Percentiles rank a stretch among this genome's conserved stretches.
phyloP scores from a whole-genome alignment of 2,888 invertebrate genomes.

The Saturnia japonica region DNA sequence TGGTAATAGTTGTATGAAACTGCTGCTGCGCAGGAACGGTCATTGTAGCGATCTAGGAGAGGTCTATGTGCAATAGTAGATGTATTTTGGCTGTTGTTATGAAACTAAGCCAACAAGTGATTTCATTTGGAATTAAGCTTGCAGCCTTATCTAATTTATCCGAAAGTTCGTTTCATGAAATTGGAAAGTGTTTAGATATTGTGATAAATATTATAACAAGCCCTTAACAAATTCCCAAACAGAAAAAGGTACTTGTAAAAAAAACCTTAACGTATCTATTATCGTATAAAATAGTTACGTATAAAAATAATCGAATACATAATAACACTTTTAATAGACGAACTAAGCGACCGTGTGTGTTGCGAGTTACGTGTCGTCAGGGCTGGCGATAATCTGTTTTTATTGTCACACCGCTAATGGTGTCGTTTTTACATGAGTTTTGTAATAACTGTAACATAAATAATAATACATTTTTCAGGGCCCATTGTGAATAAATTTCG shows the following conservation, averaged over 20 bases:
- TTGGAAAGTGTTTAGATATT: too few species aligned
- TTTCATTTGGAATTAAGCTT: too few species aligned
- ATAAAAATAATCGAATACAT: neutral
- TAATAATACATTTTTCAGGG: constrained; percentile 21
- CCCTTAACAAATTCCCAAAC: neutral
- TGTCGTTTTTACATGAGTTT: constrained; percentile 47
- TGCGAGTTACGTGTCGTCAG: constrained; percentile 33
- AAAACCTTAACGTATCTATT: neutral
- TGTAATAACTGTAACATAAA: constrained; percentile 35
- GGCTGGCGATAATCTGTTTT: constrained; percentile 61
- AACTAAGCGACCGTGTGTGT: constrained; percentile 35
- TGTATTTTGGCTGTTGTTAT: too few species aligned
- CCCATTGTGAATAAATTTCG: neutral
- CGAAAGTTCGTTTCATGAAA: too few species aligned
- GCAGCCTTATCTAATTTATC: too few species aligned
- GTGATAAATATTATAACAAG: too few species aligned
- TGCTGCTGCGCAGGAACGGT: too few species aligned
- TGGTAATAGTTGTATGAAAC: too few species aligned
- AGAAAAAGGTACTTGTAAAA: neutral
- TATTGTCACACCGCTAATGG: constrained; percentile 63
- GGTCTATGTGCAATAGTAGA: too few species aligned
- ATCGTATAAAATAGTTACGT: neutral
- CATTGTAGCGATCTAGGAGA: too few species aligned
- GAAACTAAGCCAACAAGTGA: too few species aligned
- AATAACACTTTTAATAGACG: constrained; percentile 13